Base-by-base conservation (phyloP, 2,888 invertebrate genomes). In the Heterodera filipjevi region DNA sequence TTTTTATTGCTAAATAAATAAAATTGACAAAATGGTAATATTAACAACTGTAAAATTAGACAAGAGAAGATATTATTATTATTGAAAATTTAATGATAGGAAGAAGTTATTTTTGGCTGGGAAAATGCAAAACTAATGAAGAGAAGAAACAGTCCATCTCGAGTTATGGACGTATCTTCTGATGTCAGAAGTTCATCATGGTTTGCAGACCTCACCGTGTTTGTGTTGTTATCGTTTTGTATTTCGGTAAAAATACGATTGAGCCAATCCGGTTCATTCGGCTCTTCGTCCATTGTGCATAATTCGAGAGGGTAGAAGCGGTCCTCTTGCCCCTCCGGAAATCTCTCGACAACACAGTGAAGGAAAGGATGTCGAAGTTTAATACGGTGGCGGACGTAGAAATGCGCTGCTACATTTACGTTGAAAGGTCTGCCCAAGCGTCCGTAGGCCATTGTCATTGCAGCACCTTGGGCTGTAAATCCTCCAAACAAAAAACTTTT, bases 401-500 rank as follows among this genome's bases (percentile, higher is more conserved):
- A 72, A 10, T 72, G 73, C 1, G 73, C 73, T 1, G 73, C 73
- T 3, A 72, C 44, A n/a, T 22, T 46, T 1, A 72, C 64, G n/a
- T 72, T 72, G 12, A 72, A 46, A 10, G 73, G 44, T 6, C n/a
- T 6, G 0, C 53, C 32, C 33, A 72, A 64, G 2, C 44, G 73
- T 1, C 73, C 73, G 33, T 72, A 72, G 10, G 73, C 73, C 33
- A 39, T 32, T 1, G 33, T 39, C 12, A 10, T 22, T 33, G 53
- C 33, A 6, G 73, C 44, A 2, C 73, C 73, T 44, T 72, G 35
- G 32, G 33, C n/a, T 1, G 33, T 72, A 10, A 72, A 22, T 10
- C 64, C 73, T 33, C 64, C 73, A 44, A 72, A 72, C 2, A 35
- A 22, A 59, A 72, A 72, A 10, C n/a, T n/a, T 44, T 72, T 72